A percentile compares a stretch with the other conserved stretches of the same genome.
Conservation (phyloP, 64 coral and sea anemone species). For the Acropora yongei region DNA sequence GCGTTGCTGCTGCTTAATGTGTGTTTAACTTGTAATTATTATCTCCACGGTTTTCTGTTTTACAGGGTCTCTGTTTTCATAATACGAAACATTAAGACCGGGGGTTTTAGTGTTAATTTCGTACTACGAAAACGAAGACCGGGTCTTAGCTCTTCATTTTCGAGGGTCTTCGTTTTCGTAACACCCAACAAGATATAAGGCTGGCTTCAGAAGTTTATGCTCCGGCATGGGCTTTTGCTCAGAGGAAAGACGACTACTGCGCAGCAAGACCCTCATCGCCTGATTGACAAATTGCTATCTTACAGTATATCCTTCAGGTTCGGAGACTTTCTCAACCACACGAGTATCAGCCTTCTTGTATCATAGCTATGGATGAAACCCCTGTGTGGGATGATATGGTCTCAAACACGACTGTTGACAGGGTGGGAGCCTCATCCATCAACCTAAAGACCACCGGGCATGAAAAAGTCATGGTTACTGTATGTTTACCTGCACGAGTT, state of each 20-base stretch:
- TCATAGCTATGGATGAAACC: constrained; percentile 53
- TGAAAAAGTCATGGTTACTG: constrained; percentile 52
- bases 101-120: no score
- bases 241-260: constrained; percentile 64
- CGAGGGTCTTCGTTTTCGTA: no score
- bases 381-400: constrained; percentile 36
- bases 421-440: constrained; percentile 19
- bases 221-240: constrained; percentile 41
- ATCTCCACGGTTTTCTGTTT: no score
- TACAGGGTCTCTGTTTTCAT: no score
- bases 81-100: no score
- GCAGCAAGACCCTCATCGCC: constrained; percentile 33
- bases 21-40: no score
- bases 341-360: constrained; percentile 47
- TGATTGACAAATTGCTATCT: constrained; percentile 53
- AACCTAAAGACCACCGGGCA: constrained; percentile 46
- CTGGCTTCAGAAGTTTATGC: no score
- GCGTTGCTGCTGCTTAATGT: no score
- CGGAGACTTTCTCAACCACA: constrained; percentile 36
- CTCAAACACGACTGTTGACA: constrained; percentile 20
- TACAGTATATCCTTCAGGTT: constrained; percentile 65
- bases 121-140: constrained; percentile 53
- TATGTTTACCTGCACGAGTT: constrained; percentile 42
- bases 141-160: no score
- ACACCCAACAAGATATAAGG: no score